These are phyloP conservation scores for Zosterops lateralis DNA, from an alignment of 2,113 vertebrate genomes.

Conservation along the genomic window DNA sequence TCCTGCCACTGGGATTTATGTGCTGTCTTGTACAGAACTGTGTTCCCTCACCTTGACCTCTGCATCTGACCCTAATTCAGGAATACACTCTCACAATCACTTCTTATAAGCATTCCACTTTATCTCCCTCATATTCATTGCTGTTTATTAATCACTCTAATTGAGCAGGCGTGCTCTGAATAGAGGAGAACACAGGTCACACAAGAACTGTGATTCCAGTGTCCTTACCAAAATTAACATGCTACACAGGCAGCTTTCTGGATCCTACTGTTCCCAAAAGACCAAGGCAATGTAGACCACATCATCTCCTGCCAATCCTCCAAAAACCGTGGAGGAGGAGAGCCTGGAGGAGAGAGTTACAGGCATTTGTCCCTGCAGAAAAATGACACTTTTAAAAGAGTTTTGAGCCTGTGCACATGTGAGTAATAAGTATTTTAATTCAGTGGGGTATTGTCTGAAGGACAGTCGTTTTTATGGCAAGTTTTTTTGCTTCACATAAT, in stretches of 20 bases:
- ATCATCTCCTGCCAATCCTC: background rate
- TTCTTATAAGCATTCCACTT: background rate
- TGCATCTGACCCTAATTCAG: background rate
- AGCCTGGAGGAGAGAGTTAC: background rate
- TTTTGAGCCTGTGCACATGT: background rate
- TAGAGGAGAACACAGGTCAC: background rate
- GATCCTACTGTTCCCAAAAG: background rate
- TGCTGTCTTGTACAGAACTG: background rate
- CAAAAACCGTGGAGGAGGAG: background rate
- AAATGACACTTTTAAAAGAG: background rate
- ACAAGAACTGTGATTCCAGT: background rate
- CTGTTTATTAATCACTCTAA: background rate
- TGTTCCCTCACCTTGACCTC: background rate
- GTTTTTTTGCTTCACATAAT: background rate
- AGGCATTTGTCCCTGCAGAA: background rate
- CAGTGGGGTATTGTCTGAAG: background rate
- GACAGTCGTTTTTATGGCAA: background rate
- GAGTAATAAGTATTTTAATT: background rate
- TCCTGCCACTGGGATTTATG: background rate
- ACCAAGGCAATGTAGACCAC: fast-evolving
- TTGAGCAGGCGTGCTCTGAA: background rate
- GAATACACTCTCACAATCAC: background rate
- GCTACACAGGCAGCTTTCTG: background rate
- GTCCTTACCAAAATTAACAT: background rate
- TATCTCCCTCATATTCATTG: background rate